A percentile compares a stretch with the other conserved stretches of the same genome.
These are phyloP conservation scores for Xenopus laevis DNA, from an alignment of 2,113 vertebrate genomes.

Conservation along the genomic window DNA sequence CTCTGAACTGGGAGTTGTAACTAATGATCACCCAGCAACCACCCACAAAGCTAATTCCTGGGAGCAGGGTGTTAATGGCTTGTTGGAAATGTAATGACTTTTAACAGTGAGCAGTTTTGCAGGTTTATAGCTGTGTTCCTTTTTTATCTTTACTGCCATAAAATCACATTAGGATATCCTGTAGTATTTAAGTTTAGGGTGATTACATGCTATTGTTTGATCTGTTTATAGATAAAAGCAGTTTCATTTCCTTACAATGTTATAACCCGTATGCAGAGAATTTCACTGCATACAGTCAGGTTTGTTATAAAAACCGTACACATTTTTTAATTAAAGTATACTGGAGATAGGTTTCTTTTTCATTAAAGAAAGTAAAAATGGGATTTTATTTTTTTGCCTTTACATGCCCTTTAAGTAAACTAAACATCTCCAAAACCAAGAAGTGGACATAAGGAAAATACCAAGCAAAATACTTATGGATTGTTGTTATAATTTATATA, in stretches of 20 bases:
- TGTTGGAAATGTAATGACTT: conserved; percentile 53
- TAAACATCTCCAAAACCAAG: too few relatives aligned
- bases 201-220: neutral
- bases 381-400: too few relatives aligned
- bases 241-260: neutral
- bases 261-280: too few relatives aligned
- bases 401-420: too few relatives aligned
- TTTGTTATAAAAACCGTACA: too few relatives aligned
- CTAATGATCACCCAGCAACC: conserved; percentile 57
- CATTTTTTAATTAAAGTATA: too few relatives aligned
- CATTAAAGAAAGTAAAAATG: too few relatives aligned
- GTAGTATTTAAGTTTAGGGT: neutral
- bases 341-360: too few relatives aligned
- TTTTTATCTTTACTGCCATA: conserved; percentile 49
- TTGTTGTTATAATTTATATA: too few relatives aligned
- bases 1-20: conserved; percentile 55
- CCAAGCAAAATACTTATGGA: too few relatives aligned
- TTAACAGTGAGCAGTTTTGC: conserved; percentile 47
- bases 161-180: conserved; percentile 43
- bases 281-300: too few relatives aligned
- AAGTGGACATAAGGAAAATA: too few relatives aligned
- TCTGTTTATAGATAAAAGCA: neutral
- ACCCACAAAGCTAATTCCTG: conserved; percentile 55
- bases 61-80: conserved; percentile 64
- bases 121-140: conserved; percentile 49